Conservation (phyloP, 2,888 invertebrate genomes). For the Pherbina coryleti region DNA sequence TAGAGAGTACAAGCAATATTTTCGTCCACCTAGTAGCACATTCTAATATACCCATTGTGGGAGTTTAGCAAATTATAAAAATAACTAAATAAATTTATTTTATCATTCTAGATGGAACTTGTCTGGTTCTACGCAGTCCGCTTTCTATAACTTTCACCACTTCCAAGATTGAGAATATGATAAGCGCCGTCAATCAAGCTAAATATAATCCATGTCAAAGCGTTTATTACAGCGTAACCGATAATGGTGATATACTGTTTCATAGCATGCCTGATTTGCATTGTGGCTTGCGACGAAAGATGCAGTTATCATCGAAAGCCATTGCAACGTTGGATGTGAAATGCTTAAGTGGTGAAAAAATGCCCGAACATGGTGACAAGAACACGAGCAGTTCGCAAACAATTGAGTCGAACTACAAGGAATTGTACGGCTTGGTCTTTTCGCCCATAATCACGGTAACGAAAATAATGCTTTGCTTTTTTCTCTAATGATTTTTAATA, state of each 20-base stretch:
- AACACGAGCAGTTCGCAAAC: constrained; percentile 33
- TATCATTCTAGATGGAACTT: constrained; percentile 42
- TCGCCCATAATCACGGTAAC: constrained; percentile 50
- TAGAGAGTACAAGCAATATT: too few species aligned
- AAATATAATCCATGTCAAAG: constrained; percentile 57
- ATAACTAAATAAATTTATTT: background rate
- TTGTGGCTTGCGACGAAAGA: constrained; percentile 44
- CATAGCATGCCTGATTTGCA: constrained; percentile 53
- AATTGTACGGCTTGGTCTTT: constrained; percentile 62
- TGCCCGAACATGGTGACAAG: constrained; percentile 17
- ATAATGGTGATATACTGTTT: constrained; percentile 62
- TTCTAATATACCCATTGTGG: too few species aligned
- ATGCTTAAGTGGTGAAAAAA: constrained; percentile 46
- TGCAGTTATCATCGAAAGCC: background rate
- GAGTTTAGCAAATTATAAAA: too few species aligned
- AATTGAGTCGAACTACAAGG: constrained; percentile 51
- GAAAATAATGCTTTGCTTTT: background rate
- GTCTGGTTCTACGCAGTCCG: constrained; percentile 49
- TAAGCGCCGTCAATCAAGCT: constrained; percentile 52
- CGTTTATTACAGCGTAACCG: constrained; percentile 50
- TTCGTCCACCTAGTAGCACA: too few species aligned
- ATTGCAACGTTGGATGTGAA: constrained; percentile 53
- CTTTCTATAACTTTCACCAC: constrained; percentile 47
- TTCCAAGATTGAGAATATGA: constrained; percentile 50
- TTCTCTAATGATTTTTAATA: background rate